Conservation (phyloP, 1,140 invertebrate species). For the Pogonus chalceus region DNA sequence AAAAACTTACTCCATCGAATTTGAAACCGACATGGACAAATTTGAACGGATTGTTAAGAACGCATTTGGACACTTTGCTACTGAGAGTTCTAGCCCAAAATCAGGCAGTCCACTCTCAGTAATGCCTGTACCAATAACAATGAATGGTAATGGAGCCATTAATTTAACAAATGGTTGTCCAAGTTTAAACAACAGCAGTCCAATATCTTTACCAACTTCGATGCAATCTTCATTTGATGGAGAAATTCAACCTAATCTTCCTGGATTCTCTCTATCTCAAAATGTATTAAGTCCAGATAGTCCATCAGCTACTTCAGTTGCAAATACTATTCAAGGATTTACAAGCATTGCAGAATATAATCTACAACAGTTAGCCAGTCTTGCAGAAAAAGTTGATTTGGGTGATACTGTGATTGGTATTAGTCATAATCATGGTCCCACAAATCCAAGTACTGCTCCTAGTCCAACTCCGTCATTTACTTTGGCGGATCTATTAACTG, state of each 20-base stretch:
- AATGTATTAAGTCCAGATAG: constrained; percentile 36
- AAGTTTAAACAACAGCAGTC: constrained; percentile 48
- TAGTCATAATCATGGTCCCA: constrained; percentile 31
- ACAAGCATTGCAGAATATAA: constrained; percentile 76
- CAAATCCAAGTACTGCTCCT: constrained; percentile 44
- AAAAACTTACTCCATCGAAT: constrained; percentile 66
- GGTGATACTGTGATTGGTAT: constrained; percentile 28
- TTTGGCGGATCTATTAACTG: constrained; percentile 61
- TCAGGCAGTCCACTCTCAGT: constrained; percentile 24
- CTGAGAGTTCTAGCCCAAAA: constrained; percentile 40
- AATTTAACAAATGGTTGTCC: constrained; percentile 38
- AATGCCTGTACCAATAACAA: constrained; percentile 13
- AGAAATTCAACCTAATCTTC: constrained; percentile 31
- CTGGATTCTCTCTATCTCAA: constrained; percentile 39
- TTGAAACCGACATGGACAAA: constrained; percentile 67
- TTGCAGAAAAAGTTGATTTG: constrained; percentile 50
- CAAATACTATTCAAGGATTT: constrained; percentile 36
- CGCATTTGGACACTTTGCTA: constrained; percentile 60
- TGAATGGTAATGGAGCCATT: constrained; percentile 12
- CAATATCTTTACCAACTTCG: constrained; percentile 53
- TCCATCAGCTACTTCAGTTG: constrained; percentile 36
- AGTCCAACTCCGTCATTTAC: constrained; percentile 55
- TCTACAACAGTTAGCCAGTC: constrained; percentile 65
- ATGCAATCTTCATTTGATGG: constrained; percentile 73
- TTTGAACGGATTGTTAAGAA: constrained; percentile 59